Base-by-base conservation (phyloP, 2,797 vertebrate species). In the Antrozous pallidus region DNA sequence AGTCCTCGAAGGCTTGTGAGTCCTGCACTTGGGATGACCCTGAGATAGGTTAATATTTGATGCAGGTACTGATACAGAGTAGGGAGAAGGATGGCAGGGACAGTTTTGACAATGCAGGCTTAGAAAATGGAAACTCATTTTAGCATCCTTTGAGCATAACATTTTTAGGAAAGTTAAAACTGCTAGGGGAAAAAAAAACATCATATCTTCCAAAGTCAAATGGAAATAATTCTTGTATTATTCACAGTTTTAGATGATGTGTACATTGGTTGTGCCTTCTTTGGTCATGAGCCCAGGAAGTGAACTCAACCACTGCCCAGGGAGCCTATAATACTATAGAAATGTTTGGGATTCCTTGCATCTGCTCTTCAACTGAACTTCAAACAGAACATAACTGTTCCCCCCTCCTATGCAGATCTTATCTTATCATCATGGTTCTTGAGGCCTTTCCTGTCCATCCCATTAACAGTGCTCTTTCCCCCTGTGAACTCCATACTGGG, bases 131-230 rank as follows among this genome's bases (percentile, higher is more conserved):
- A 96, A 91, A 91, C 58, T 82, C 40, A 61, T 94, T 95, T 96
- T 96, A 89, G 93, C 87, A 89, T 93, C 31, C 2, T 28, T 87
- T 87, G 47, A 97, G 49, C 70, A 96, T 80, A 95, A 89, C 45
- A 61, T 94, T 95, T 94, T 89, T 97, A 96, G 51, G 24, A 61
- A 93, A 89, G 84, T 94, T 87, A 96, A 96, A 96, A 96, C 65
- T 96, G 90, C 58, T 89, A n/a, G 54, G 80, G 22, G 20, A 5
- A 20, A 51, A 51, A 51, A 20, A 51, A 17, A 79, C 49, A 83
- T 17, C 86, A 79, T 86, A 95, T 63, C 79, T 95, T 95, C 89
- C 84, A 91, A 96, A 91, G 80, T 89, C 58, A 93, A 93, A 93
- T 24, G 47, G 71, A 94, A 96, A 90, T 91, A 58, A 91, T 87